A percentile compares a stretch with the other conserved stretches of the same genome.
These are phyloP conservation scores for Kryptopterus vitreolus DNA, from an alignment of 2,797 vertebrate species.

Conservation along the genomic window DNA sequence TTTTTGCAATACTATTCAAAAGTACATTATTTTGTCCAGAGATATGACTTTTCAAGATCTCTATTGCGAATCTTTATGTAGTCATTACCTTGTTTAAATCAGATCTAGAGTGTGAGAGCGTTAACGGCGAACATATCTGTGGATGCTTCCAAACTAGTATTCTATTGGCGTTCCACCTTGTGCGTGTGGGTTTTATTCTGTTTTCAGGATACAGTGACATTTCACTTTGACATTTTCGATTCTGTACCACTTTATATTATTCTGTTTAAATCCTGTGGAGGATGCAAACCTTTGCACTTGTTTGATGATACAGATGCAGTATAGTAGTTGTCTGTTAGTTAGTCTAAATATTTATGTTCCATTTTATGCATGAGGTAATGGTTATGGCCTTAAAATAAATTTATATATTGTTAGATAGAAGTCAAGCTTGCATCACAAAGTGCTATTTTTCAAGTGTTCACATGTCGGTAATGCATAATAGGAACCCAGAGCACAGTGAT, in stretches of 20 bases:
- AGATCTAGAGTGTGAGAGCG: neutral
- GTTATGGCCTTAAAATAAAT: slow-evolving; percentile 50
- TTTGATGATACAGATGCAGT: neutral
- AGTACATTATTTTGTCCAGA: no score
- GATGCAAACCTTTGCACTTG: neutral
- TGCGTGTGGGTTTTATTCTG: neutral
- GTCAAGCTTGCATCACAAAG: slow-evolving; percentile 28
- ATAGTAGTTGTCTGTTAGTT: neutral
- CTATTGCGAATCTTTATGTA: neutral
- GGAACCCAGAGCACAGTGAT: slow-evolving; percentile 30
- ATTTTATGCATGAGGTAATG: slow-evolving; percentile 4
- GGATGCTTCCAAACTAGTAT: neutral
- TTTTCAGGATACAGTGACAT: neutral
- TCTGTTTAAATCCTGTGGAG: neutral
- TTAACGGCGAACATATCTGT: neutral
- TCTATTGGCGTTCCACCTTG: neutral
- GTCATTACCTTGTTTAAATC: neutral
- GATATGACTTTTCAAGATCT: neutral
- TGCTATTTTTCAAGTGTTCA: slow-evolving; percentile 17
- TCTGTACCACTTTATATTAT: neutral
- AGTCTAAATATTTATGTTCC: neutral
- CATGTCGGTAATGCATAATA: slow-evolving; percentile 38
- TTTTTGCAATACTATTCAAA: no score
- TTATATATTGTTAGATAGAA: slow-evolving; percentile 44
- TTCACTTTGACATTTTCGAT: neutral